A percentile compares a stretch with the other conserved stretches of the same genome.
These are phyloP conservation scores for Conistra vaccinii DNA, from an alignment of 2,888 invertebrate species.

Conservation along the genomic window DNA sequence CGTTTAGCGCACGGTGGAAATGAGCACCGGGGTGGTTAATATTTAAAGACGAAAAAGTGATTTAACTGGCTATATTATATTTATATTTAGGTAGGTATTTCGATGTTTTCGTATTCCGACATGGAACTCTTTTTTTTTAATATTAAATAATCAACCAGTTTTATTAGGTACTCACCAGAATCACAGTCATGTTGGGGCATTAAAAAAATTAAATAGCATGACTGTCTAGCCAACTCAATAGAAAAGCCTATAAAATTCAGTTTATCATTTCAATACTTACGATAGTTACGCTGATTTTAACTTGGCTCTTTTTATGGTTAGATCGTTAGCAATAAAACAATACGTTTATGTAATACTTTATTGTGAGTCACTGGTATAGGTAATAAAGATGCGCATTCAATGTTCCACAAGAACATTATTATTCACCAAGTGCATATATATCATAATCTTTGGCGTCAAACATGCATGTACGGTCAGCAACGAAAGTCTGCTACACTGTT, in stretches of 20 bases:
- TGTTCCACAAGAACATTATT: not conserved
- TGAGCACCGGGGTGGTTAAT: too few species aligned
- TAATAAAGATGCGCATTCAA: not conserved
- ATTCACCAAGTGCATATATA: not conserved
- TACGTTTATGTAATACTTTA: slow-evolving; percentile 43
- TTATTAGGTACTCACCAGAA: slow-evolving; percentile 70
- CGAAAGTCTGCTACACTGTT: not conserved
- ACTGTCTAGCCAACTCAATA: slow-evolving; percentile 34
- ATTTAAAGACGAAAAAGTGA: too few species aligned
- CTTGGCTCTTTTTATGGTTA: slow-evolving; percentile 50
- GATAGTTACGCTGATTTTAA: slow-evolving; percentile 67
- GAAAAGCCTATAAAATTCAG: slow-evolving; percentile 48
- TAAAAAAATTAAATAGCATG: slow-evolving; percentile 29
- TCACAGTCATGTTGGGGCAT: slow-evolving; percentile 67
- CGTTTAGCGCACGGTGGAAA: not conserved
- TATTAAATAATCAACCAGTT: not conserved
- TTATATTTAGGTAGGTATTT: not conserved
- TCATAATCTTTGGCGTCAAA: slow-evolving; percentile 7
- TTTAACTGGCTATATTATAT: too few species aligned
- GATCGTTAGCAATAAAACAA: slow-evolving; percentile 56
- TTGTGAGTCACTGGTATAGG: slow-evolving; percentile 27
- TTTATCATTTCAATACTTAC: slow-evolving; percentile 44
- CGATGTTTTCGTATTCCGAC: not conserved
- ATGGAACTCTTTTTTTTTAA: not conserved
- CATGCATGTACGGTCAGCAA: not conserved